Conservation (phyloP, 2,113 vertebrate species). For the Poicephalus gulielmi region DNA sequence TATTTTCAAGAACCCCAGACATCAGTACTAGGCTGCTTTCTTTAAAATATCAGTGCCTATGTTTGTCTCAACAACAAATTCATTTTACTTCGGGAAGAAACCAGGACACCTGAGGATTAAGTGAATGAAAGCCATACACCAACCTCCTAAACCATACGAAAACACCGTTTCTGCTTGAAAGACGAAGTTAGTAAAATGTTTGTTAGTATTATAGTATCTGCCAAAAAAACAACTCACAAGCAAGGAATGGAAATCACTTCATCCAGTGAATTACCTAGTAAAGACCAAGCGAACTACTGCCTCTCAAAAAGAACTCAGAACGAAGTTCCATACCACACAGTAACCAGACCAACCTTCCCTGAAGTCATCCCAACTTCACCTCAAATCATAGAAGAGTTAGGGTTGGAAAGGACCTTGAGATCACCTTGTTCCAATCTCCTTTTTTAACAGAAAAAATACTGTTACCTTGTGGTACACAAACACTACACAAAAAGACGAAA, state of each 20-base stretch:
- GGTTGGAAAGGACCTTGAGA: too few relatives aligned
- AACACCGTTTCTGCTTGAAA: not conserved
- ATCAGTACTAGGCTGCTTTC: not conserved
- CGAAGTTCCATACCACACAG: not conserved
- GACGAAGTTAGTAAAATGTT: not conserved
- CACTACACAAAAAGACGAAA: not conserved
- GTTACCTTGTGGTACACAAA: not conserved
- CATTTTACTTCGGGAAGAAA: not conserved
- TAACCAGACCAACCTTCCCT: not conserved
- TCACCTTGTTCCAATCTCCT: too few relatives aligned
- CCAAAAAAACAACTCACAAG: not conserved
- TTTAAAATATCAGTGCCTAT: not conserved
- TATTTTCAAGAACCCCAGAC: not conserved
- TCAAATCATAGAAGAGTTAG: not conserved
- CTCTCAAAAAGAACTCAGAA: not conserved
- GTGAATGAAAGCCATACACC: not conserved
- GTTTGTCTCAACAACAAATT: not conserved
- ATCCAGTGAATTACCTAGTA: not conserved
- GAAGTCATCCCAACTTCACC: not conserved
- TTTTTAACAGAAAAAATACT: not conserved
- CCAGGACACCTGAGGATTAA: not conserved
- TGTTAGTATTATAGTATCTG: not conserved
- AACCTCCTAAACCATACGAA: not conserved
- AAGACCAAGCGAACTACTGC: not conserved
- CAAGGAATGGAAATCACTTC: not conserved